A percentile compares a stretch with the other conserved stretches of the same genome.
Evolutionary conservation across 2,113 vertebrate genomes (phyloP).

Genomic region (Catagonus wagneri): DNA sequence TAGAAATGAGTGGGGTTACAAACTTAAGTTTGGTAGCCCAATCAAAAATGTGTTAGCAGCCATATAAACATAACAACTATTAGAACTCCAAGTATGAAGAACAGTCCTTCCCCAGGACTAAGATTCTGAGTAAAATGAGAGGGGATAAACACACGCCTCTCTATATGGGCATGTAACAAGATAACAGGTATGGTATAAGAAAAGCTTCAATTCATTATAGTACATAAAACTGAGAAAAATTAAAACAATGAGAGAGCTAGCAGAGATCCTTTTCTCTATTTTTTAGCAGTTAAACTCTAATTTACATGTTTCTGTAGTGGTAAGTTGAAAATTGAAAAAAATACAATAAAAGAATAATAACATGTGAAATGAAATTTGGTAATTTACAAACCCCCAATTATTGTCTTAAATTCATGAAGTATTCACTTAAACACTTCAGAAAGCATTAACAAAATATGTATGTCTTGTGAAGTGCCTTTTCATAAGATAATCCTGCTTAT

Average conservation of each 20-base stretch:
- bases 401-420: neutral
- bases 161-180: neutral
- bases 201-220: conserved; percentile 42
- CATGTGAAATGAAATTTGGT: neutral
- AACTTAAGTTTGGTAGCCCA: conserved; percentile 78
- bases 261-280: neutral
- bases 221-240: conserved; percentile 58
- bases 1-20: conserved; percentile 76
- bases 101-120: conserved; percentile 53
- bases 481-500: neutral
- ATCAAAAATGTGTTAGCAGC: conserved; percentile 76
- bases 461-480: neutral
- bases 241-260: conserved; percentile 16
- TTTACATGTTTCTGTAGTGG: neutral
- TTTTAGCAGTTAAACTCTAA: conserved; percentile 12
- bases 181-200: conserved; percentile 61
- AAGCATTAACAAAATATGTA: neutral
- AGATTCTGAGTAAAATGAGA: conserved; percentile 64
- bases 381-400: neutral
- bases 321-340: neutral
- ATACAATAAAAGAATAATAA: neutral
- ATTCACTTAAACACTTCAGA: neutral
- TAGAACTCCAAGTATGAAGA: conserved; percentile 69
- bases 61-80: conserved; percentile 58
- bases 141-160: neutral